phyloP scores from a whole-genome alignment of 2,797 vertebrate species.

The Cichlasoma orientale region DNA sequence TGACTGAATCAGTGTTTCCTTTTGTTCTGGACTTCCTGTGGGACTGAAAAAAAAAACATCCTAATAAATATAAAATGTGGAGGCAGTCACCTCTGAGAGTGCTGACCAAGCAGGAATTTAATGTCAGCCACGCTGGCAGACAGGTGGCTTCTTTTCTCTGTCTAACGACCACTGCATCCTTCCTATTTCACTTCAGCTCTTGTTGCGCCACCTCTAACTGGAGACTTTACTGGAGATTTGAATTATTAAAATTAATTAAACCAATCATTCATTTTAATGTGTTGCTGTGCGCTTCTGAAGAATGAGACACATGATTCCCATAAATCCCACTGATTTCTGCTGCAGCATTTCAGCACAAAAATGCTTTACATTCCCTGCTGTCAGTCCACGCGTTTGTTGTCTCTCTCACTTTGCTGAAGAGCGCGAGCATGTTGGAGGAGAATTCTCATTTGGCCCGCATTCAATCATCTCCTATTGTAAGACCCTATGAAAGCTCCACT shows the following conservation, averaged over 20 bases:
- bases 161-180: background rate
- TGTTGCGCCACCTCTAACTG: background rate
- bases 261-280: background rate
- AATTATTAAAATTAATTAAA: background rate
- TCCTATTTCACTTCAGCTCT: background rate
- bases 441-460: background rate
- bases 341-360: background rate
- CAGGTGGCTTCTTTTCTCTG: background rate
- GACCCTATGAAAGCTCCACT: conserved; percentile 6
- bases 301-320: background rate
- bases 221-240: conserved; percentile 6
- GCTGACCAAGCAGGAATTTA: conserved; percentile 59
- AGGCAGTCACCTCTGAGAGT: conserved; percentile 32
- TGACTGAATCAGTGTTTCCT: background rate
- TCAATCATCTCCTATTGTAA: conserved; percentile 10
- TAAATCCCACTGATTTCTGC: background rate
- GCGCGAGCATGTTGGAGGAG: background rate
- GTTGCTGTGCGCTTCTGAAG: conserved; percentile 2
- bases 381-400: conserved; percentile 19
- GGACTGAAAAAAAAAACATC: background rate
- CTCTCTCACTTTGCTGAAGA: conserved; percentile 12
- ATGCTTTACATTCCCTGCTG: background rate
- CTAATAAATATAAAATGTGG: conserved; percentile 26
- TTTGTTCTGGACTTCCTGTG: background rate
- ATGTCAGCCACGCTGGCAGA: conserved; percentile 33